Conservation (phyloP, 2,113 vertebrate genomes). For the Tragelaphus scriptus region DNA sequence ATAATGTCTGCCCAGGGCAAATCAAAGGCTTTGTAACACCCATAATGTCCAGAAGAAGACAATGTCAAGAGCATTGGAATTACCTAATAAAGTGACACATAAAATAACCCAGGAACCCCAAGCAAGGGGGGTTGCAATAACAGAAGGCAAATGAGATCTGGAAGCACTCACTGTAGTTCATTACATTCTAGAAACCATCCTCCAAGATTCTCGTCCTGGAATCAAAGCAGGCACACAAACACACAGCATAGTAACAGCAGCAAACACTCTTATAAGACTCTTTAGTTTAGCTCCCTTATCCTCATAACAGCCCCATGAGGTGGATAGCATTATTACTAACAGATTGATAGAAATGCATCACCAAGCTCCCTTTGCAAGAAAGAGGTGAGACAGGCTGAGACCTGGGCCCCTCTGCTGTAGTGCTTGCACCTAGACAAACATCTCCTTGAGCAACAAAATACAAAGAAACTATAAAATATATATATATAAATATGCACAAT, state of each 20-base stretch:
- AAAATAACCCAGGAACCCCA: not conserved
- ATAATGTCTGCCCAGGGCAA: not conserved
- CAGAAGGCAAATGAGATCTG: not conserved
- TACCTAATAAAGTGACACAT: not conserved
- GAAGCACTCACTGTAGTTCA: not conserved
- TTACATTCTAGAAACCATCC: constrained; percentile 55
- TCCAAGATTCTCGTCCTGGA: constrained; percentile 29
- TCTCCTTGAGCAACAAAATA: not conserved
- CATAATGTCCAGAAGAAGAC: not conserved
- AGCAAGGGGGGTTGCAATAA: not conserved
- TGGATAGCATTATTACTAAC: no score
- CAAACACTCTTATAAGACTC: not conserved
- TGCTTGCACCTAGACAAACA: not conserved
- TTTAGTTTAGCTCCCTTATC: not conserved
- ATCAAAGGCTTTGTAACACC: not conserved
- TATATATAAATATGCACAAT: not conserved
- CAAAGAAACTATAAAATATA: not conserved
- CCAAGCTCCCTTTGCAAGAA: not conserved
- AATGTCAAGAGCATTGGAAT: not conserved
- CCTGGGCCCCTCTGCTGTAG: not conserved
- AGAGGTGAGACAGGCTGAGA: not conserved
- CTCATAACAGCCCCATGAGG: not conserved
- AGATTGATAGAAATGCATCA: not conserved
- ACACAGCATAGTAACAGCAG: not conserved
- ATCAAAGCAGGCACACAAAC: not conserved